Evolutionary conservation across 2,888 invertebrate genomes (phyloP).

Genomic region (Agapostemon virescens): DNA sequence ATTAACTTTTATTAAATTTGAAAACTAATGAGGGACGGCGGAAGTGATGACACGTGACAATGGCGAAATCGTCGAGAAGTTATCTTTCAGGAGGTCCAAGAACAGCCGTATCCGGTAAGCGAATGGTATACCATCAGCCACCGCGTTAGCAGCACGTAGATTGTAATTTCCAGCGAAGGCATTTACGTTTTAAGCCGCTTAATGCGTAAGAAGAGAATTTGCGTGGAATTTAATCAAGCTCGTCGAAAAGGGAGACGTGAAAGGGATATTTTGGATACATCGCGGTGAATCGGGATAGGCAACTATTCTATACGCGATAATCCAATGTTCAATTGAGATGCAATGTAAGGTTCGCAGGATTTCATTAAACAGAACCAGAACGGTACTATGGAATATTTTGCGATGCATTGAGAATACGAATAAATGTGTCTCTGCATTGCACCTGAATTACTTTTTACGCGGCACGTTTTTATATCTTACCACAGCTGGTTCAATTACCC

Average conservation of each 20-base stretch:
- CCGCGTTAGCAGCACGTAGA: conserved; percentile 35
- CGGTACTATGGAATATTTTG: not conserved
- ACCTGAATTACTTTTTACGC: not conserved
- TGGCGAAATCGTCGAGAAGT: not conserved
- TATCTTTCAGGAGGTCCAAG: not conserved
- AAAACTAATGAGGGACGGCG: conserved; percentile 6
- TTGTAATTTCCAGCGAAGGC: conserved; percentile 61
- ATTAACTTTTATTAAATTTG: conserved; percentile 20
- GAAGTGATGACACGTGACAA: not conserved
- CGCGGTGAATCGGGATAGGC: conserved; percentile 49
- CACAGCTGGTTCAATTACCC: no score
- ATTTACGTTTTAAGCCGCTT: conserved; percentile 67
- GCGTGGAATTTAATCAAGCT: conserved; percentile 70
- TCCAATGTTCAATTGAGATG: conserved; percentile 43
- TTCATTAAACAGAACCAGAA: not conserved
- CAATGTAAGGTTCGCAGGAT: not conserved
- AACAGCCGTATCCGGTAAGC: conserved; percentile 34
- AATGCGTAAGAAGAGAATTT: conserved; percentile 68
- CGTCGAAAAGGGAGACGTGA: conserved; percentile 31
- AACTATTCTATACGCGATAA: conserved; percentile 51
- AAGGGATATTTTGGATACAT: conserved; percentile 5
- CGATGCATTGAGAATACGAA: not conserved
- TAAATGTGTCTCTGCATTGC: not conserved
- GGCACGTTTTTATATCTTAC: no score
- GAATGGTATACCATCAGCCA: conserved; percentile 47